Conservation (phyloP, 2,888 invertebrate genomes). For the Xanthorhoe spadicearia region DNA sequence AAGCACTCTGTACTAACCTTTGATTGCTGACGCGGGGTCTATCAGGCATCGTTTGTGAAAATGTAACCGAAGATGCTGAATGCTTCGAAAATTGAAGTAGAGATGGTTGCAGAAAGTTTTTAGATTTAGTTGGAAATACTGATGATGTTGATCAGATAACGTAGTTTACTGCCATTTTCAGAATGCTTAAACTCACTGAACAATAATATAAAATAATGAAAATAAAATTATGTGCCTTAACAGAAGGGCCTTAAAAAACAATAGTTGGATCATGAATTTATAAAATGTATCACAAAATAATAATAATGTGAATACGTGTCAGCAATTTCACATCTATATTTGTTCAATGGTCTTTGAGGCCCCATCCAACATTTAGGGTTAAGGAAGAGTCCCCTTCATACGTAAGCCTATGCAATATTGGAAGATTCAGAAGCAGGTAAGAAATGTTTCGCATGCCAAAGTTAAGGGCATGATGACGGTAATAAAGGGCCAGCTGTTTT, state of each 20-base stretch:
- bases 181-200: too few relatives aligned
- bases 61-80: background rate
- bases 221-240: too few relatives aligned
- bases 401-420: slow-evolving; percentile 63
- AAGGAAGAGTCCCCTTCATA: slow-evolving; percentile 53
- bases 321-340: background rate
- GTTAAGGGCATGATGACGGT: slow-evolving; percentile 45
- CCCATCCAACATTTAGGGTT: slow-evolving; percentile 14
- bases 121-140: too few relatives aligned
- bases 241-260: too few relatives aligned
- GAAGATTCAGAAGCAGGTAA: slow-evolving; percentile 67
- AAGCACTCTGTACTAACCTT: slow-evolving; percentile 45
- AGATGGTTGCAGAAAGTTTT: too few relatives aligned
- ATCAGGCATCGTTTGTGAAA: slow-evolving; percentile 17
- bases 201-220: too few relatives aligned
- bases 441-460: slow-evolving; percentile 44
- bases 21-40: slow-evolving; percentile 16
- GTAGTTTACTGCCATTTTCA: too few relatives aligned
- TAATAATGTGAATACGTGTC: too few relatives aligned
- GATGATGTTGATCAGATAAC: too few relatives aligned
- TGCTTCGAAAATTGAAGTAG: background rate
- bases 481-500: slow-evolving; percentile 45
- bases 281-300: too few relatives aligned
- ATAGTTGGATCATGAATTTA: too few relatives aligned
- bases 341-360: background rate